phyloP scores from a whole-genome alignment of 2,888 invertebrate species.

The Athalia rosae region DNA sequence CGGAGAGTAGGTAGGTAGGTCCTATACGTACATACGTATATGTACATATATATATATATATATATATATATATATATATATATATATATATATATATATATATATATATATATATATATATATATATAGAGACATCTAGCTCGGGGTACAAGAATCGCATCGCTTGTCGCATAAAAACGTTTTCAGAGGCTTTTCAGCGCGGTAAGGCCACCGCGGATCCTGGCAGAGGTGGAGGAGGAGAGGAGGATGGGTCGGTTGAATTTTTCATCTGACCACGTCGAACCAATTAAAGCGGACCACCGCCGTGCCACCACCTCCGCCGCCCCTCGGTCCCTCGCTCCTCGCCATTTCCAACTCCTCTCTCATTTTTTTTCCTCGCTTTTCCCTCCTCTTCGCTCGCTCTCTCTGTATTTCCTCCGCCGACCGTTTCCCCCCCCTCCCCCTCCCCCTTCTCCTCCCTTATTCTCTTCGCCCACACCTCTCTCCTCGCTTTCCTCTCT shows the following conservation, averaged over 20 bases:
- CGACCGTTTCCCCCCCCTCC: slow-evolving; percentile 44
- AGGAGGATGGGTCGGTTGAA: slow-evolving; percentile 61
- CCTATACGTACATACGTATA: no score
- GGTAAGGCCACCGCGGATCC: slow-evolving; percentile 26
- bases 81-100: neutral
- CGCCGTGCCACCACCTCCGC: slow-evolving; percentile 62
- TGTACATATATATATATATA: neutral
- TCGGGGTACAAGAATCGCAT: slow-evolving; percentile 31
- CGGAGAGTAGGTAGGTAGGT: neutral
- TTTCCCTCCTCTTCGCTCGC: slow-evolving; percentile 29
- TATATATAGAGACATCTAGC: neutral
- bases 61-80: neutral
- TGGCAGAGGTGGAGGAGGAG: neutral
- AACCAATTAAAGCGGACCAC: slow-evolving; percentile 72
- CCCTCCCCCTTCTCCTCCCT: slow-evolving; percentile 46
- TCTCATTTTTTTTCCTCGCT: slow-evolving; percentile 29
- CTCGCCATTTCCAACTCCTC: slow-evolving; percentile 46
- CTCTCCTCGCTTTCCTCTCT: slow-evolving; percentile 50
- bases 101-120: neutral
- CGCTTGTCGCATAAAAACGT: slow-evolving; percentile 31
- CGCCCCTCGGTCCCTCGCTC: slow-evolving; percentile 46
- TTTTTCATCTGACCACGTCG: slow-evolving; percentile 72
- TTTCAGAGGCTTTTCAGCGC: slow-evolving; percentile 30
- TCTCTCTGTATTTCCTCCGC: slow-evolving; percentile 40
- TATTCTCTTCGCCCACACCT: slow-evolving; percentile 49